phyloP scores from a whole-genome alignment of 2,113 vertebrate genomes.

The Coptodon rendalli region DNA sequence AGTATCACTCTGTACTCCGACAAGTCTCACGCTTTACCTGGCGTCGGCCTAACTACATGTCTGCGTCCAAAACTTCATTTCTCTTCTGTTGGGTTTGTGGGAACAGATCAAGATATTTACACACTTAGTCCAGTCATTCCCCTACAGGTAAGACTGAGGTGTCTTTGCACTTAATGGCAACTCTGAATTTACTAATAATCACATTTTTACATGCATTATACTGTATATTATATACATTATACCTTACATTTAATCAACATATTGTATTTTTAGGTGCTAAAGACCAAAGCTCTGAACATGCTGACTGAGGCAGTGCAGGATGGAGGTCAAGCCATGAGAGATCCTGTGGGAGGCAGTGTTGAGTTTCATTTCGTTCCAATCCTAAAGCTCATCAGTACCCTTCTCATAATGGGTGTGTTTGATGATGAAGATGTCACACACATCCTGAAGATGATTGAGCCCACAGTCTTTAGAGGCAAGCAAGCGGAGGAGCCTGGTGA shows the following conservation, averaged over 20 bases:
- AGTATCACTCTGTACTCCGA: slow-evolving; percentile 78
- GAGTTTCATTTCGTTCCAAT: slow-evolving; percentile 93
- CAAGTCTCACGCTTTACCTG: slow-evolving; percentile 76
- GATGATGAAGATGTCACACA: slow-evolving; percentile 81
- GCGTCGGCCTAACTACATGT: slow-evolving; percentile 84
- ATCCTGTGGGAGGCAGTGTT: slow-evolving; percentile 91
- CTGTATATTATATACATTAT: background rate
- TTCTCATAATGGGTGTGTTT: slow-evolving; percentile 90
- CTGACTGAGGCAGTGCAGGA: slow-evolving; percentile 87
- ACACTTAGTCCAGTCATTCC: slow-evolving; percentile 83
- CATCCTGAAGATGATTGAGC: slow-evolving; percentile 85
- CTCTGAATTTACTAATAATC: background rate
- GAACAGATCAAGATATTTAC: slow-evolving; percentile 70
- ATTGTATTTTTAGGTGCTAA: slow-evolving; percentile 70
- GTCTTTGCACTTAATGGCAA: background rate
- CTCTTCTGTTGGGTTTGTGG: slow-evolving; percentile 77
- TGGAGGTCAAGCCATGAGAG: slow-evolving; percentile 85
- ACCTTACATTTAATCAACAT: background rate
- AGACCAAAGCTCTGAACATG: slow-evolving; percentile 84
- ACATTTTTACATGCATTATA: background rate
- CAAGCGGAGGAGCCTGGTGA: slow-evolving; percentile 52
- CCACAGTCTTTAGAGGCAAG: slow-evolving; percentile 78
- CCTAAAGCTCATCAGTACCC: slow-evolving; percentile 87
- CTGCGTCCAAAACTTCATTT: slow-evolving; percentile 86
- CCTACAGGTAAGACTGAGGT: slow-evolving; percentile 63